phyloP scores from a whole-genome alignment of 1,140 invertebrate species.

The Drosophila takahashii region DNA sequence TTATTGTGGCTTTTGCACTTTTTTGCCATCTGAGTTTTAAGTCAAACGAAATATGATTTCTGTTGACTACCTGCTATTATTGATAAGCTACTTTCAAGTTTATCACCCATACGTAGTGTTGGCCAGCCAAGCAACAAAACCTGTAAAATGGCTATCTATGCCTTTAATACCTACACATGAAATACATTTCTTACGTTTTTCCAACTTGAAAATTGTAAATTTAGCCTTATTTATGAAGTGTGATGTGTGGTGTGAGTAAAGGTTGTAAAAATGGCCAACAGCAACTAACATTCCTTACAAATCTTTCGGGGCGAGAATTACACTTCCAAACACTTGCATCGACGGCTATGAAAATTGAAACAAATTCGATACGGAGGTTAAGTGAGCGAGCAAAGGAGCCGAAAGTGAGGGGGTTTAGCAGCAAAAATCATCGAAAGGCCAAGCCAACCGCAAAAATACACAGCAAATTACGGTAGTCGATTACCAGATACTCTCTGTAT shows the following conservation, averaged over 20 bases:
- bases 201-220: no score
- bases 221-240: no score
- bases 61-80: not conserved
- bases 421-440: slow-evolving; percentile 58
- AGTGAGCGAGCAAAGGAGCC: not conserved
- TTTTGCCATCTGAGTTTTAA: not conserved
- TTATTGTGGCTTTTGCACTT: not conserved
- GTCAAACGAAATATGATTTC: not conserved
- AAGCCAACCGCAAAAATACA: slow-evolving; percentile 64
- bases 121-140: not conserved
- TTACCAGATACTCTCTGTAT: not conserved
- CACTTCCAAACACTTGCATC: slow-evolving; percentile 5
- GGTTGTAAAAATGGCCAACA: not conserved
- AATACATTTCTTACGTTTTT: no score
- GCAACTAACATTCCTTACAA: not conserved
- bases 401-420: not conserved
- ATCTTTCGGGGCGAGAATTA: not conserved
- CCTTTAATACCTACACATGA: no score
- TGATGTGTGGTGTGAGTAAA: no score
- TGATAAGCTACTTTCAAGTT: not conserved
- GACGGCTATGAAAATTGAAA: slow-evolving; percentile 1
- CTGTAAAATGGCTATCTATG: no score
- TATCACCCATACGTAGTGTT: not conserved
- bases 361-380: not conserved
- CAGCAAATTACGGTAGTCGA: not conserved